A percentile compares a stretch with the other conserved stretches of the same genome.
These are phyloP conservation scores for Menidia menidia DNA, from an alignment of 2,797 vertebrate species.

Conservation along the genomic window DNA sequence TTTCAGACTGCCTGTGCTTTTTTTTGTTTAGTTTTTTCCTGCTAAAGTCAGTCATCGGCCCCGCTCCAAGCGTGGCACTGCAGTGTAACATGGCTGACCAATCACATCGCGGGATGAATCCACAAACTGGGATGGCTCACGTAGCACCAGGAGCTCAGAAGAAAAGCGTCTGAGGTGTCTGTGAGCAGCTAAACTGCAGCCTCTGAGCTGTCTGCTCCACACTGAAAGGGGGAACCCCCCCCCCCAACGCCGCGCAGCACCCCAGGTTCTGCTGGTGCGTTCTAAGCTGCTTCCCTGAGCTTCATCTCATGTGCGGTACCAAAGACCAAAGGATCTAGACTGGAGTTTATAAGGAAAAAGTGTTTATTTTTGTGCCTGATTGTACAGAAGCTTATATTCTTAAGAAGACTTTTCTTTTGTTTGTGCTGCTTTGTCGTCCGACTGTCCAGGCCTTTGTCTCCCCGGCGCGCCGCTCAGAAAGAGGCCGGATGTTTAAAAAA, in stretches of 20 bases:
- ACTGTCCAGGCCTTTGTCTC: conserved; percentile 36
- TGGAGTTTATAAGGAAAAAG: conserved; percentile 32
- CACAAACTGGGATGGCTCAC: background rate
- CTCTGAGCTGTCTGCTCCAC: conserved; percentile 16
- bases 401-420: conserved; percentile 33
- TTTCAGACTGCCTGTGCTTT: background rate
- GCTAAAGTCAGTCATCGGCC: conserved; percentile 1
- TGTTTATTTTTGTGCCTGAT: conserved; percentile 73
- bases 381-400: conserved; percentile 65
- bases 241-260: conserved; percentile 30
- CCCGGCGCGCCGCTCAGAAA: conserved; percentile 27
- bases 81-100: too few species aligned
- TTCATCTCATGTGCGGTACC: conserved; percentile 51
- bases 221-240: conserved; percentile 12
- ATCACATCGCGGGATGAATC: background rate
- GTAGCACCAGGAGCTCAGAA: conserved; percentile 29
- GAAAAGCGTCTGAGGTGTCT: background rate
- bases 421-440: conserved; percentile 55
- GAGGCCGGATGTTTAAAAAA: conserved; percentile 63
- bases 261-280: conserved; percentile 10
- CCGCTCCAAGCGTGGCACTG: background rate
- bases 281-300: conserved; percentile 11
- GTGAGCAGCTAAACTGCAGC: background rate
- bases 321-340: conserved; percentile 72
- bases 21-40: background rate